Evolutionary conservation across 2,797 vertebrate genomes (phyloP), one percentile per base, ranked within the genome.

Genomic region (Glyptemys insculpta): DNA sequence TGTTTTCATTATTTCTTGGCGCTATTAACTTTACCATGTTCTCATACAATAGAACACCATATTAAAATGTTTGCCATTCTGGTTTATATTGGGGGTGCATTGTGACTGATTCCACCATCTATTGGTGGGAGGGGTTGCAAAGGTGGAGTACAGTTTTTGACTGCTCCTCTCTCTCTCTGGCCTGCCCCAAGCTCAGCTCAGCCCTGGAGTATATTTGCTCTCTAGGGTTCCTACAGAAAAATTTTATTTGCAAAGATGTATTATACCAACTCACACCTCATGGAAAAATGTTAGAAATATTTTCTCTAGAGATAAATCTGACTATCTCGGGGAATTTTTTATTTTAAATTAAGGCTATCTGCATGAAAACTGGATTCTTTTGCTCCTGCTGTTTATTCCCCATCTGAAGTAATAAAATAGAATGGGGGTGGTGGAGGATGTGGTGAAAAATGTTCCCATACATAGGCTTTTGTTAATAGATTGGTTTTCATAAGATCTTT

Each of bases 131-230:
- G 19, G 27, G 8, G 21, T 31, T 86, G 27, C 29, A 85, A 80
- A 79, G 72, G 79, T 47, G 8, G 34, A 34, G 5, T 3, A 5
- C 41, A 3, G 19, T 1, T 86, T 95, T 80, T 93, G 29, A 37
- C 12, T 81, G 3, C 14, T 47, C 14, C 41, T 27, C 44, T 47
- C 12, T 47, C 23, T 19, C 31, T 81, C 8, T 5, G 31, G 41
- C 15, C 91, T 10, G 4, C 2, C 3, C 12, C 54, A 89, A 41
- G 27, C 25, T 78, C 74, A 78, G 44, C 12, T 78, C 44, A 78
- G 6, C 27, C 74, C 47, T 47, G 23, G 27, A 44, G 12, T 47
- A 41, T 0, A 14, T 72, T 18, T 0, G 0, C 5, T 72, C 47
- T 72, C 50, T 83, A 92, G 59, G 7, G 9, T 86, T 9, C 21